These are phyloP conservation scores for Amiota communis DNA, from an alignment of 2,888 invertebrate species.

Conservation along the genomic window DNA sequence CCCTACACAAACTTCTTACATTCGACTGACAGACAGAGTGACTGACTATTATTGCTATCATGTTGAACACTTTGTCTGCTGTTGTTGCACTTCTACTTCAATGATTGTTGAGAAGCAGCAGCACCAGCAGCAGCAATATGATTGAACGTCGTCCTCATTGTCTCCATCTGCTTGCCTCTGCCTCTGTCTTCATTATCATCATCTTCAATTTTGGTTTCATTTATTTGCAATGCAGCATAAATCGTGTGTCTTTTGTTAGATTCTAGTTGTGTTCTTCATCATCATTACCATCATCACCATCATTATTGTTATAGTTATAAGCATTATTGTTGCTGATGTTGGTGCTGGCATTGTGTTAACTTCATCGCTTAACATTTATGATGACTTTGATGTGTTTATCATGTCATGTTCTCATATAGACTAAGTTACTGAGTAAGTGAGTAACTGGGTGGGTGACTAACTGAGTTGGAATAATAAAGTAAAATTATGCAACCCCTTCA, in stretches of 20 bases:
- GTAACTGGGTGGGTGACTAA: slow-evolving; percentile 19
- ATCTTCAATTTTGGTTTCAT: not conserved
- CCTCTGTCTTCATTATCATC: not conserved
- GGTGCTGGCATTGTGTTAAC: slow-evolving; percentile 40
- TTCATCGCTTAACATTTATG: slow-evolving; percentile 44
- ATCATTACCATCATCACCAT: not conserved
- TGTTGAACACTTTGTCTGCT: slow-evolving; percentile 22
- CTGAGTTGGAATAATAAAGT: not conserved
- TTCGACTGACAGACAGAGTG: too few relatives aligned
- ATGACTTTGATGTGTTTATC: slow-evolving; percentile 46
- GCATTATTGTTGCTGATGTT: slow-evolving; percentile 10
- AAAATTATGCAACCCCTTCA: too few relatives aligned
- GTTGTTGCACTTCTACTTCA: slow-evolving; percentile 6
- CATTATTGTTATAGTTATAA: not conserved
- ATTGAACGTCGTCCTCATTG: not conserved
- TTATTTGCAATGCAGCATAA: slow-evolving; percentile 21
- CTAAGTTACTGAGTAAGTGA: slow-evolving; percentile 18
- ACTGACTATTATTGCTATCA: not conserved
- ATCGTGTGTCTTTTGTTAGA: slow-evolving; percentile 33
- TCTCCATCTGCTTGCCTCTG: not conserved
- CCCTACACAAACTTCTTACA: too few relatives aligned
- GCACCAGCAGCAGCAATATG: not conserved
- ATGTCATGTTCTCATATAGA: slow-evolving; percentile 14
- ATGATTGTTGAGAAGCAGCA: not conserved
- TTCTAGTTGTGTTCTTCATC: not conserved